Percentiles rank a stretch among this genome's conserved stretches.
Evolutionary conservation across 2,888 invertebrate genomes (phyloP).

Genomic region (Nomada ruficornis): DNA sequence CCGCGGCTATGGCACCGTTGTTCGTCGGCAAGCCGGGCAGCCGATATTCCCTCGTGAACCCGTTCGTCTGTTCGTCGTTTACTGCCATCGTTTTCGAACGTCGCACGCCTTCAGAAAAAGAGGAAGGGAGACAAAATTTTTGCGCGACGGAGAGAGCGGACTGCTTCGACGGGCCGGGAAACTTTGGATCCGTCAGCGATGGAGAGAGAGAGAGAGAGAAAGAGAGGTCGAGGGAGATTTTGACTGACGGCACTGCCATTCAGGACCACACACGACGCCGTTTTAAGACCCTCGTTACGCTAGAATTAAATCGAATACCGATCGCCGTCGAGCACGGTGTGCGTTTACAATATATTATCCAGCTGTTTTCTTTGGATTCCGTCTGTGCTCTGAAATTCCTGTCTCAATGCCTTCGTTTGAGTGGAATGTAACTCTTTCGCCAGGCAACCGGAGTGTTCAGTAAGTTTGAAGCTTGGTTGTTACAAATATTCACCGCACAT

Average conservation of each 20-base stretch:
- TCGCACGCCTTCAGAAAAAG: slow-evolving; percentile 18
- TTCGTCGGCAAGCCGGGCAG: slow-evolving; percentile 19
- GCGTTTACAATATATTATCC: not conserved
- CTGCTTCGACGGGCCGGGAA: slow-evolving; percentile 30
- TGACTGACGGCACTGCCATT: slow-evolving; percentile 75
- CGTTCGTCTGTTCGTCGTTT: slow-evolving; percentile 55
- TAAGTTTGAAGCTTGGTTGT: too few species aligned
- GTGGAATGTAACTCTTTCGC: too few species aligned
- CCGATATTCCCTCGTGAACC: slow-evolving; percentile 45
- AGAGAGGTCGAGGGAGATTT: slow-evolving; percentile 68
- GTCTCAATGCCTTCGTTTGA: too few species aligned
- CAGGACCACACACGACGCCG: slow-evolving; percentile 78
- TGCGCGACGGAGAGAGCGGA: slow-evolving; percentile 23
- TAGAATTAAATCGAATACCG: slow-evolving; percentile 38
- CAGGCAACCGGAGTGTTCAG: too few species aligned
- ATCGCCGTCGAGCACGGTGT: slow-evolving; percentile 1
- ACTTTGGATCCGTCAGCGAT: slow-evolving; percentile 11
- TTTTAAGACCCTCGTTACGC: slow-evolving; percentile 61
- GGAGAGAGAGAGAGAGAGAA: slow-evolving; percentile 18
- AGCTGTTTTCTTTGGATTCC: too few species aligned
- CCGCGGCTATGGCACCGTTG: slow-evolving; percentile 61
- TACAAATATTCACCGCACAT: too few species aligned
- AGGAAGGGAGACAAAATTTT: slow-evolving; percentile 29
- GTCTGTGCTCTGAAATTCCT: too few species aligned
- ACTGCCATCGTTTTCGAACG: slow-evolving; percentile 36